Conservation (phyloP, 2,113 vertebrate species). For the Crotophaga sulcirostris region DNA sequence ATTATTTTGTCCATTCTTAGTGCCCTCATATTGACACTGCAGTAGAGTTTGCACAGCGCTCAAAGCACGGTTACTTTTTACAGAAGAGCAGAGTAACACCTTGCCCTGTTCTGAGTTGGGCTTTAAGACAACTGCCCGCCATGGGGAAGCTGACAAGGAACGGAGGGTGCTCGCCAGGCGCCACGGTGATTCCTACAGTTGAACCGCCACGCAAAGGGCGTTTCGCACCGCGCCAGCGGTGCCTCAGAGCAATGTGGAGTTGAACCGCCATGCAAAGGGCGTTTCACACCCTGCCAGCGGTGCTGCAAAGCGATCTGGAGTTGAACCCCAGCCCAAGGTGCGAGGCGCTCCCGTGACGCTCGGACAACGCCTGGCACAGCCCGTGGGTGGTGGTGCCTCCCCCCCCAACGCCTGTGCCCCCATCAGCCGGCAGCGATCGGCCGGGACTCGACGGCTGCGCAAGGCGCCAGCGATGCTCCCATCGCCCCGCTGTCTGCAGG, state of each 20-base stretch:
- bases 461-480: accelerated
- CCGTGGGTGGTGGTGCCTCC: too few species aligned
- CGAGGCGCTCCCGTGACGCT: too few species aligned
- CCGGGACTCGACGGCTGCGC: background rate
- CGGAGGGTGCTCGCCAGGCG: accelerated
- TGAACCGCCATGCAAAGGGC: background rate
- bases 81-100: background rate
- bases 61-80: background rate
- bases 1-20: accelerated
- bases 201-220: background rate
- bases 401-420: background rate
- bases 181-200: background rate
- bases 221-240: background rate
- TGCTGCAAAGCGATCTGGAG: background rate
- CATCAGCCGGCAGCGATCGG: background rate
- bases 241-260: background rate
- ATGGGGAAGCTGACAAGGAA: background rate
- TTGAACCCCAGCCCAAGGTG: too few species aligned
- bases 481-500: background rate
- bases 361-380: too few species aligned
- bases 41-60: background rate
- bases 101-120: background rate
- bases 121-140: background rate
- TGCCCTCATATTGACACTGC: background rate
- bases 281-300: background rate